These are phyloP conservation scores for Baccha elongata DNA, from an alignment of 2,888 invertebrate genomes.

Conservation along the genomic window DNA sequence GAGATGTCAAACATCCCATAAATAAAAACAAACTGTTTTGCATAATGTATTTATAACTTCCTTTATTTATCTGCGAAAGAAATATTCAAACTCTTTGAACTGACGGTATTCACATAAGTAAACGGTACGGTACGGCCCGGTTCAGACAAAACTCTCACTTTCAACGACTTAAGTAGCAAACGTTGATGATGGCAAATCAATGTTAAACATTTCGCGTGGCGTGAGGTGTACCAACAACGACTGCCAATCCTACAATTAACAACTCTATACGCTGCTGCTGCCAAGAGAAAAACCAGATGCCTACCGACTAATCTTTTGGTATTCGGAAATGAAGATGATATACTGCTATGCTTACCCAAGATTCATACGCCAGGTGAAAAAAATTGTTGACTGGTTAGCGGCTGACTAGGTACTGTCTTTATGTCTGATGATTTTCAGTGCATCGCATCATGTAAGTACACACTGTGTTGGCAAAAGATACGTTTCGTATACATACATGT, in stretches of 20 bases:
- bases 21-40: background rate
- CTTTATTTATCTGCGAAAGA: constrained; percentile 13
- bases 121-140: constrained; percentile 15
- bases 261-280: background rate
- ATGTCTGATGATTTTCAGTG: constrained; percentile 8
- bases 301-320: constrained; percentile 36
- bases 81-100: background rate
- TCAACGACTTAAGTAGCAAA: constrained; percentile 22
- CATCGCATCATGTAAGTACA: background rate
- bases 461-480: background rate
- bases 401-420: constrained; percentile 8
- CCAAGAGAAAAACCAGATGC: constrained; percentile 32
- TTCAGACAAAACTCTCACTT: constrained; percentile 58
- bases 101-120: constrained; percentile 21
- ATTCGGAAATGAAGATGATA: constrained; percentile 48
- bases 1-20: background rate
- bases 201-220: constrained; percentile 20
- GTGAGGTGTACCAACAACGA: constrained; percentile 9
- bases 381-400: constrained; percentile 11
- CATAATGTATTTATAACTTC: constrained; percentile 33
- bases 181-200: constrained; percentile 12
- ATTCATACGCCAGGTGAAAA: constrained; percentile 28
- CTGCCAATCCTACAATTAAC: background rate
- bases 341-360: constrained; percentile 26
- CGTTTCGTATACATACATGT: background rate